These are phyloP conservation scores for Megalopta genalis DNA, from an alignment of 1,140 invertebrate species.

Conservation along the genomic window DNA sequence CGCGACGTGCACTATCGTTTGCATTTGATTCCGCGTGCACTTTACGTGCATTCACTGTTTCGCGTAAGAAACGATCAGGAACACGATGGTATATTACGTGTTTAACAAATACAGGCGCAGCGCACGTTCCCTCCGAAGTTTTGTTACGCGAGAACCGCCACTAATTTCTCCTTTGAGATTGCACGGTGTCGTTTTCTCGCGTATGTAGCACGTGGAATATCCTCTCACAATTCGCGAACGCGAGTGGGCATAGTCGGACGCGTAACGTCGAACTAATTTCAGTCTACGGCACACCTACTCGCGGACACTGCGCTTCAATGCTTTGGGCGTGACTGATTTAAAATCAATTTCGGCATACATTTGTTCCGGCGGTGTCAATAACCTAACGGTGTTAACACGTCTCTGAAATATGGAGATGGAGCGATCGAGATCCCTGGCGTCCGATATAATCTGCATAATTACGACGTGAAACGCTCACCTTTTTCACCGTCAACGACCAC, in stretches of 20 bases:
- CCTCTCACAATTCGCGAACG: conserved; percentile 2
- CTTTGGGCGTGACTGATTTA: conserved; percentile 44
- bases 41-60: conserved; percentile 33
- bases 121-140: conserved; percentile 15
- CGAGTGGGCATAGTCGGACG: not conserved
- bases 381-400: not conserved
- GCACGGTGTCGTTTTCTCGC: conserved; percentile 19
- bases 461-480: no score
- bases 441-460: no score
- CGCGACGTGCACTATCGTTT: not conserved
- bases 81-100: conserved; percentile 30
- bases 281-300: conserved; percentile 28
- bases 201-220: not conserved
- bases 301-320: conserved; percentile 23
- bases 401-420: not conserved
- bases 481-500: no score
- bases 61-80: conserved; percentile 31
- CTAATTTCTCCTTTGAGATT: conserved; percentile 35
- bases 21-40: conserved; percentile 4
- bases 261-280: conserved; percentile 21
- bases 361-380: not conserved
- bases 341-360: conserved; percentile 47
- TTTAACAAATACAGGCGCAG: conserved; percentile 21
- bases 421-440: no score
- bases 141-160: conserved; percentile 5